These are phyloP conservation scores for Cynopterus brachyotis DNA, from an alignment of 2,113 vertebrate genomes.

Conservation along the genomic window DNA sequence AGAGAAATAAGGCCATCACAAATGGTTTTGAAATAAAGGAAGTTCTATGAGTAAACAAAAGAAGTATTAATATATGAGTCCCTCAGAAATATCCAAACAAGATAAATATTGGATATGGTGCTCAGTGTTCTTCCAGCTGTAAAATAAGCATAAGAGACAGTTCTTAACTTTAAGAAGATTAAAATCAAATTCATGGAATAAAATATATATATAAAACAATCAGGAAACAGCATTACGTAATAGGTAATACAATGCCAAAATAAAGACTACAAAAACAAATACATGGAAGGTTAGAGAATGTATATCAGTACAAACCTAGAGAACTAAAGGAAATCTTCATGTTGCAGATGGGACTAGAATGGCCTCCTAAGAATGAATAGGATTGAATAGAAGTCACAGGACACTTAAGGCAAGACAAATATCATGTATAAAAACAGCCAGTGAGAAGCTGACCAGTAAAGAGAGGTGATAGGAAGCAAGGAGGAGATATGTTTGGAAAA, in stretches of 20 bases:
- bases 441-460: background rate
- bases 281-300: background rate
- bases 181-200: background rate
- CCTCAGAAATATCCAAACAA: background rate
- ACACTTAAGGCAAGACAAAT: background rate
- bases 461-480: background rate
- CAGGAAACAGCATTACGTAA: background rate
- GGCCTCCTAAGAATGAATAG: background rate
- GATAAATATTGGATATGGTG: background rate
- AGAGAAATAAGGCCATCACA: background rate
- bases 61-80: background rate
- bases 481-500: background rate
- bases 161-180: background rate
- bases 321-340: background rate
- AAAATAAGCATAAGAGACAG: background rate
- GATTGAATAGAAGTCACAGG: background rate
- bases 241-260: background rate
- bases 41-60: background rate
- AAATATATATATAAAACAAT: background rate
- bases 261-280: background rate
- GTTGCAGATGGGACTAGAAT: no score
- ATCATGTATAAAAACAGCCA: background rate
- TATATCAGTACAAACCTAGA: background rate
- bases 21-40: conserved; percentile 19
- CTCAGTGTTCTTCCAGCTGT: background rate